Percentiles rank a stretch among this genome's conserved stretches.
phyloP scores from a whole-genome alignment of 2,113 vertebrate genomes.

The Trachemys scripta region DNA sequence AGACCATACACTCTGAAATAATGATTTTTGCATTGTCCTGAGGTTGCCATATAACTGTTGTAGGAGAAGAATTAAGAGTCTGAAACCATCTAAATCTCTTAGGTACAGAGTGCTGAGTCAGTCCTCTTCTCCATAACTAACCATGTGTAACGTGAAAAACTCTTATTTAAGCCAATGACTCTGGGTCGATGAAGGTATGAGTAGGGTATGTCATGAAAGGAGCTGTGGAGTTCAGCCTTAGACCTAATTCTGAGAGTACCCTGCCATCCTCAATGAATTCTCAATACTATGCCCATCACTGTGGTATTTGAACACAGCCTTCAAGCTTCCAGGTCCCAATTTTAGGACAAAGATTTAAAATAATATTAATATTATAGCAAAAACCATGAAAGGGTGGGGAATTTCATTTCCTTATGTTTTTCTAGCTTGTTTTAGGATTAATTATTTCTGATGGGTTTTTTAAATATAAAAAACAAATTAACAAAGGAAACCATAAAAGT shows the following conservation, averaged over 20 bases:
- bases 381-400: not conserved
- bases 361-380: not conserved
- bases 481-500: not conserved
- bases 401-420: not conserved
- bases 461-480: no score
- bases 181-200: not conserved
- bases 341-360: not conserved
- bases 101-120: not conserved
- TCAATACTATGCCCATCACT: not conserved
- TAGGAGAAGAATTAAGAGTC: not conserved
- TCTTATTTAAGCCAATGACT: accelerated
- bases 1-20: not conserved
- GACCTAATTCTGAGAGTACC: not conserved
- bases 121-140: not conserved
- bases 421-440: not conserved
- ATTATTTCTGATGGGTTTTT: no score
- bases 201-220: not conserved
- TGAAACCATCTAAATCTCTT: not conserved
- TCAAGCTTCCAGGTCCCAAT: not conserved
- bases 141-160: not conserved
- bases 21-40: not conserved
- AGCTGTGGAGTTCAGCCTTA: not conserved
- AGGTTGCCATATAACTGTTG: not conserved
- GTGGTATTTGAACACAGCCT: not conserved
- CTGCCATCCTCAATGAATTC: not conserved